Evolutionary conservation across 2,888 invertebrate species (phyloP), one percentile per base, ranked within the genome.

Genomic region (Nemotelus pantherinus): DNA sequence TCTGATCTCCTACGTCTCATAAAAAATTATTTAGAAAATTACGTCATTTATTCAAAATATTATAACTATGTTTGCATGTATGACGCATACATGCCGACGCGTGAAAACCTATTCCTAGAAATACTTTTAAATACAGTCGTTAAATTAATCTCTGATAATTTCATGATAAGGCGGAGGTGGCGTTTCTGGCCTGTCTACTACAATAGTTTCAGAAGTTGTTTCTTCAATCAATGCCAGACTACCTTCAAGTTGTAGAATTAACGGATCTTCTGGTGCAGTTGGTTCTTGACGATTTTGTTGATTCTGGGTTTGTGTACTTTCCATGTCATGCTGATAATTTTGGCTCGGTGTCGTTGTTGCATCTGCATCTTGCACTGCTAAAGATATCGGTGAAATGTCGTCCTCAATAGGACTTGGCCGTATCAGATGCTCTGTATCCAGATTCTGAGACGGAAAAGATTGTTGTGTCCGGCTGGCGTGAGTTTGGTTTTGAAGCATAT

Each of bases 101-200:
- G 25, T 25, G 0, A 25, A 25, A 25, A 25, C 25, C 25, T 25
- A 25, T 25, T 25, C 25, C 0, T 25, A 25, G 25, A 25, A 25
- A 25, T 25, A 25, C 25, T 25, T 25, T 25, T 25, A 25, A 25
- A 25, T 25, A 25, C 25, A 25, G 25, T 25, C 25, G 25, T 25
- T 25, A 25, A 44, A 39, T 43, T 76, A 76, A 47, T 72, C 39
- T 78, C 81, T 83, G 76, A 85, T 82, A 45, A 85, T 82, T 77
- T 87, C 86, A 3, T 82, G 82, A 67, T 86, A 86, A 1, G 84
- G 82, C 2, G 86, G 86, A 1, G 86, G 86, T 9, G 86, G 86
- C 1, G 87, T 86, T 82, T 86, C 87, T 1, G 76, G 10, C 44
- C 76, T 50, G 3, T 57, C 57, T 25, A 57, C 2, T 10, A 57